These are phyloP conservation scores for Drosophila paracracens DNA, from an alignment of 2,888 invertebrate species.

Conservation along the genomic window DNA sequence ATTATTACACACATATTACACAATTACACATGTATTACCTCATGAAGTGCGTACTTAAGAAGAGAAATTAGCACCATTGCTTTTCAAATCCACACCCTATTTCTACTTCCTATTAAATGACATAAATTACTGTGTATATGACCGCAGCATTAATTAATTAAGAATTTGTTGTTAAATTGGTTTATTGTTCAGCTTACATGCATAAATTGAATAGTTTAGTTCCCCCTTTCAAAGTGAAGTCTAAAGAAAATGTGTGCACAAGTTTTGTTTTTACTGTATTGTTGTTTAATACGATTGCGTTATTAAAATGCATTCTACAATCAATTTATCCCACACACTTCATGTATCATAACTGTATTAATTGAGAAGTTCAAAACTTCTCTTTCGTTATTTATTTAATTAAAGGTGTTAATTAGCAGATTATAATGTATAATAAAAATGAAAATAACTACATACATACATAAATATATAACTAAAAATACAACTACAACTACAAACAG, in stretches of 20 bases:
- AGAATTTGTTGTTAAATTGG: constrained; percentile 38
- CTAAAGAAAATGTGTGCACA: constrained; percentile 39
- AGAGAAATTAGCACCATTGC: constrained; percentile 40
- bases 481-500: constrained; percentile 1
- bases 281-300: constrained; percentile 40
- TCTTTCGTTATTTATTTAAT: constrained; percentile 64
- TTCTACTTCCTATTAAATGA: constrained; percentile 35
- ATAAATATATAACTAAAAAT: constrained; percentile 6
- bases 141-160: constrained; percentile 37
- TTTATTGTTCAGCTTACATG: constrained; percentile 37
- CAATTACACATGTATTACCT: constrained; percentile 60
- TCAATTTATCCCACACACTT: constrained; percentile 12
- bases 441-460: constrained; percentile 9
- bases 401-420: constrained; percentile 61
- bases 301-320: constrained; percentile 35
- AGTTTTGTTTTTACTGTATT: constrained; percentile 37
- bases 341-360: constrained; percentile 45
- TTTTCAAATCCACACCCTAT: constrained; percentile 27
- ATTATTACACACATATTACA: constrained; percentile 32
- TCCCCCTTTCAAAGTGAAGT: constrained; percentile 23
- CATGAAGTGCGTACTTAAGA: constrained; percentile 65
- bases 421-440: constrained; percentile 32
- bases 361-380: constrained; percentile 57
- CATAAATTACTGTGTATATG: constrained; percentile 25
- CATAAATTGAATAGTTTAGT: constrained; percentile 18